phyloP scores from a whole-genome alignment of 2,113 vertebrate genomes.

The Pterocles orientalis region DNA sequence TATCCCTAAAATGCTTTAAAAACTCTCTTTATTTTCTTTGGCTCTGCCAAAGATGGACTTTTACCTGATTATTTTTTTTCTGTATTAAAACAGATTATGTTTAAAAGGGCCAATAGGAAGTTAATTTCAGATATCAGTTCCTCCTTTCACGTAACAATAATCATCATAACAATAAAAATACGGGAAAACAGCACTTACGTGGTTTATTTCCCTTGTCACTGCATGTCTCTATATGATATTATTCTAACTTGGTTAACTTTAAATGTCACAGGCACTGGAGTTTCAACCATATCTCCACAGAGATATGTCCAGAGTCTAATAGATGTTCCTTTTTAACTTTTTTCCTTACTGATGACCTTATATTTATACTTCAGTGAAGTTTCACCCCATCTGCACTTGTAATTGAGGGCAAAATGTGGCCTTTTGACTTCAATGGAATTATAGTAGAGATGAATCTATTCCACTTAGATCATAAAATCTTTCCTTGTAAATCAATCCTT shows the following conservation, averaged over 20 bases:
- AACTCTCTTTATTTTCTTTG: neutral
- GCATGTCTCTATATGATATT: constrained; percentile 14
- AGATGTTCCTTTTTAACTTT: neutral
- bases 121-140: constrained; percentile 31
- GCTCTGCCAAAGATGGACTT: neutral
- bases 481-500: constrained; percentile 73
- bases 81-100: neutral
- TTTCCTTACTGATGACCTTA: neutral
- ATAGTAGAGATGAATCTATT: constrained; percentile 42
- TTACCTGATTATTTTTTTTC: neutral
- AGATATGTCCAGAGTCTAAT: neutral
- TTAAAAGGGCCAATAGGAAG: constrained; percentile 25
- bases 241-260: constrained; percentile 38
- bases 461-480: constrained; percentile 68
- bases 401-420: constrained; percentile 49
- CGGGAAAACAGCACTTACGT: neutral
- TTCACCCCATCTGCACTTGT: neutral
- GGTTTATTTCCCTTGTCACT: constrained; percentile 59
- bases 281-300: neutral
- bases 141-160: neutral
- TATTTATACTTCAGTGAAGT: constrained; percentile 2
- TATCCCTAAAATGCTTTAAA: neutral
- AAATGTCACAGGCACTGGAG: neutral
- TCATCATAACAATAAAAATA: constrained; percentile 44
- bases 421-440: constrained; percentile 50